phyloP scores from a whole-genome alignment of 1,140 invertebrate genomes.

The Phymastichus coffea region DNA sequence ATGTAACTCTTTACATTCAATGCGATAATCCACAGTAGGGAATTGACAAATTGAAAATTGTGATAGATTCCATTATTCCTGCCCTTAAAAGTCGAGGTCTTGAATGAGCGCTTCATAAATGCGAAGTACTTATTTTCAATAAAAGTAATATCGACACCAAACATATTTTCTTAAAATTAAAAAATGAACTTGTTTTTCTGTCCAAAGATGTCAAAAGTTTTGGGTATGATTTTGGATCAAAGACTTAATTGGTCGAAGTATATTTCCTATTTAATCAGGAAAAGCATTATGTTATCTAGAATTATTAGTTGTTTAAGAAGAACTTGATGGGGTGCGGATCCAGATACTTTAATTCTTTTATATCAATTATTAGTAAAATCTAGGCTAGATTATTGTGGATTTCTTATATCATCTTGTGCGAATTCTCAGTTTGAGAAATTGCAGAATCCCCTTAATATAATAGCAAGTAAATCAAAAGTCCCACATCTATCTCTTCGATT shows the following conservation, averaged over 20 bases:
- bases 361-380: constrained; percentile 3
- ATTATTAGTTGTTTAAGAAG: too few species aligned
- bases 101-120: constrained; percentile 1
- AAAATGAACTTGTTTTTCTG: neutral
- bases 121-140: constrained; percentile 8
- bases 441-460: constrained; percentile 17
- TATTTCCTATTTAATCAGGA: neutral
- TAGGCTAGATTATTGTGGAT: too few species aligned
- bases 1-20: too few species aligned
- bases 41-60: too few species aligned
- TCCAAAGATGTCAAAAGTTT: constrained; percentile 1
- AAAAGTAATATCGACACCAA: neutral
- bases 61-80: too few species aligned
- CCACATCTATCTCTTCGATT: neutral
- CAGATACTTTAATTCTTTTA: neutral
- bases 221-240: too few species aligned
- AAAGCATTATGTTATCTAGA: neutral
- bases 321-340: too few species aligned
- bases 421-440: constrained; percentile 2
- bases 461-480: constrained; percentile 15
- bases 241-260: too few species aligned
- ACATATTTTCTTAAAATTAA: neutral
- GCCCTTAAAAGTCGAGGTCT: neutral
- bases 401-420: too few species aligned
- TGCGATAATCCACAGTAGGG: too few species aligned